Evolutionary conservation across 2,888 invertebrate genomes (phyloP).

Genomic region (Dioctria linearis): DNA sequence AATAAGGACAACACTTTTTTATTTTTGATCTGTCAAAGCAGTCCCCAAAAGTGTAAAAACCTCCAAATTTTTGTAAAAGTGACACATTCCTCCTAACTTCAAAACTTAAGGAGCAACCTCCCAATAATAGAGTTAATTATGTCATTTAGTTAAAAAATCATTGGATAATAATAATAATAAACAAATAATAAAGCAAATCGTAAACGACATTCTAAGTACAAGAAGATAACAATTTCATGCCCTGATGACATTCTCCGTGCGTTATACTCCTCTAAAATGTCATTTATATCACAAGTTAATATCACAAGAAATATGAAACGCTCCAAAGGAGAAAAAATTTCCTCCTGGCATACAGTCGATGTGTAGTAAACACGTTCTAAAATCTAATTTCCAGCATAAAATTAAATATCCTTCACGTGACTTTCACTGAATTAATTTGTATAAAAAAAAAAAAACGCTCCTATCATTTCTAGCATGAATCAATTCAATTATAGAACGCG

Average conservation of each 20-base stretch:
- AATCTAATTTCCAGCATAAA: slow-evolving; percentile 16
- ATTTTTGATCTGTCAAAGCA: too few relatives aligned
- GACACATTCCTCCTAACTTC: too few relatives aligned
- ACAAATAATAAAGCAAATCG: slow-evolving; percentile 26
- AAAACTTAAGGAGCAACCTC: too few relatives aligned
- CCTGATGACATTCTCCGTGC: not conserved
- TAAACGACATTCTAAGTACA: not conserved
- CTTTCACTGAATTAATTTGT: slow-evolving; percentile 31
- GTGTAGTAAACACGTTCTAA: not conserved
- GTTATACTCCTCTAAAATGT: too few relatives aligned
- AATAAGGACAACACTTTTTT: too few relatives aligned
- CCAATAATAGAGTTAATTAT: too few relatives aligned
- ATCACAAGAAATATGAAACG: not conserved
- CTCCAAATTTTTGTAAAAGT: too few relatives aligned
- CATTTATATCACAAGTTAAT: too few relatives aligned
- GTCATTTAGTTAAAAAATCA: too few relatives aligned
- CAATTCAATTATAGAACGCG: slow-evolving; percentile 24
- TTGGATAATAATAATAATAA: not conserved
- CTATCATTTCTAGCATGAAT: slow-evolving; percentile 8
- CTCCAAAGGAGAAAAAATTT: not conserved
- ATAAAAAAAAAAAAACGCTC: not conserved
- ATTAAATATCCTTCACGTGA: not conserved
- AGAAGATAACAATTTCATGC: slow-evolving; percentile 5
- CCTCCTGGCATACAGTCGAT: not conserved
- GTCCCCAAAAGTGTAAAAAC: too few relatives aligned